Percentiles rank a stretch among this genome's conserved stretches.
These are phyloP conservation scores for Sebastes schlegelii DNA, from an alignment of 2,113 vertebrate species.

Conservation along the genomic window DNA sequence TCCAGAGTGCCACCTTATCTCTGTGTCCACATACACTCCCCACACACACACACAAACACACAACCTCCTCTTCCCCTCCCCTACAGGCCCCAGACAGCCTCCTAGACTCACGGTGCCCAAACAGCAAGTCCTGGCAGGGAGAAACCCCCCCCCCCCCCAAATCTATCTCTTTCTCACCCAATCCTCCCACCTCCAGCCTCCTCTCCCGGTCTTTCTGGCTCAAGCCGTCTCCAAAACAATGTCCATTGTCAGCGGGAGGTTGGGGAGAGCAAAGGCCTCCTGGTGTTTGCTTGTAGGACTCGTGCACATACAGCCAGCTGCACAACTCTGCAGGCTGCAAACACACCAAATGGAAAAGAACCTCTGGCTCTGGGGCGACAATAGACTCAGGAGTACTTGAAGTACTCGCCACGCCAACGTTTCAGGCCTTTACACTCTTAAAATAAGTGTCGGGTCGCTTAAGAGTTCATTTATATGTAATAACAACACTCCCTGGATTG, in stretches of 20 bases:
- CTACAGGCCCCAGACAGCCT: conserved; percentile 53
- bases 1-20: conserved; percentile 73
- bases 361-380: conserved; percentile 18
- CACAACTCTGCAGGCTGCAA: conserved; percentile 37
- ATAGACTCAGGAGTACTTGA: conserved; percentile 17
- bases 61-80: conserved; percentile 1
- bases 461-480: background rate
- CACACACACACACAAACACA: conserved; percentile 8
- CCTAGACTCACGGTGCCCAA: conserved; percentile 44
- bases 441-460: background rate
- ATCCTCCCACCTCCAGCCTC: conserved; percentile 43
- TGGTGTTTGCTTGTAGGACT: conserved; percentile 53
- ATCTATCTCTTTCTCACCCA: conserved; percentile 22
- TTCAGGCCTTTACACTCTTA: conserved; percentile 1
- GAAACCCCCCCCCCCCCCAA: background rate
- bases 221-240: conserved; percentile 55
- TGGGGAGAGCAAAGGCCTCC: conserved; percentile 43
- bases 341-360: background rate
- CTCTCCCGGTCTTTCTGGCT: conserved; percentile 47
- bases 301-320: conserved; percentile 42
- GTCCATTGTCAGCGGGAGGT: conserved; percentile 59
- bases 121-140: conserved; percentile 52
- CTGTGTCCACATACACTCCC: conserved; percentile 58
- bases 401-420: background rate
- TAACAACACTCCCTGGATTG: background rate